Evolutionary conservation across 2,113 vertebrate genomes (phyloP).

Genomic region (Sialia sialis): DNA sequence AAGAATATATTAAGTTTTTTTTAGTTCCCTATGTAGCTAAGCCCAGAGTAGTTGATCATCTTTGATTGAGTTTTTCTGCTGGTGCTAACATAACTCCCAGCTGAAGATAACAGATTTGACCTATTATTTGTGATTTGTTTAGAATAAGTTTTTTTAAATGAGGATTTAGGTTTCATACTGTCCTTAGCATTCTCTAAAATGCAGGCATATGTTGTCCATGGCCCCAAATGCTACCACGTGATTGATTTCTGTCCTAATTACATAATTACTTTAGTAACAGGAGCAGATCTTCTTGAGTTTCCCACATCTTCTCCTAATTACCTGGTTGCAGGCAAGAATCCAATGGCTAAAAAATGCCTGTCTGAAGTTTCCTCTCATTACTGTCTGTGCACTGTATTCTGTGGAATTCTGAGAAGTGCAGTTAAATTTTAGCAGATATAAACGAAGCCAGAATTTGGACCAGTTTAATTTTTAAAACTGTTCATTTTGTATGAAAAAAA

Average conservation of each 20-base stretch:
- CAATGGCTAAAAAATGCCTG: not conserved
- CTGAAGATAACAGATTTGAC: not conserved
- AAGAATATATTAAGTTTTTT: not conserved
- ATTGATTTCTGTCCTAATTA: conserved; percentile 31
- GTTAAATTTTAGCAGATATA: not conserved
- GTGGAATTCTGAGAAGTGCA: not conserved
- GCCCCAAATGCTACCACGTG: not conserved
- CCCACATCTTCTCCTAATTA: conserved; percentile 24
- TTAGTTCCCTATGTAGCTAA: not conserved
- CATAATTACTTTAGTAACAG: conserved; percentile 8
- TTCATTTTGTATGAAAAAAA: not conserved
- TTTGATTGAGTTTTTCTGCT: not conserved
- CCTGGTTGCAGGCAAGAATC: not conserved
- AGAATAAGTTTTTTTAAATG: not conserved
- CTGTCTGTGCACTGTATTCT: not conserved
- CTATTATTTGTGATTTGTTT: not conserved
- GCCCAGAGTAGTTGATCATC: not conserved
- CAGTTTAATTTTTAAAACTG: not conserved
- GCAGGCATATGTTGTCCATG: not conserved
- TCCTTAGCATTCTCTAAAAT: not conserved
- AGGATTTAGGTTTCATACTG: not conserved
- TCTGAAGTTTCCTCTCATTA: not conserved
- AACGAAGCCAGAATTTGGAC: not conserved
- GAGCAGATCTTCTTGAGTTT: not conserved
- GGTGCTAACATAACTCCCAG: not conserved